phyloP scores from a whole-genome alignment of 1,140 invertebrate genomes.

The Drosophila sp. region DNA sequence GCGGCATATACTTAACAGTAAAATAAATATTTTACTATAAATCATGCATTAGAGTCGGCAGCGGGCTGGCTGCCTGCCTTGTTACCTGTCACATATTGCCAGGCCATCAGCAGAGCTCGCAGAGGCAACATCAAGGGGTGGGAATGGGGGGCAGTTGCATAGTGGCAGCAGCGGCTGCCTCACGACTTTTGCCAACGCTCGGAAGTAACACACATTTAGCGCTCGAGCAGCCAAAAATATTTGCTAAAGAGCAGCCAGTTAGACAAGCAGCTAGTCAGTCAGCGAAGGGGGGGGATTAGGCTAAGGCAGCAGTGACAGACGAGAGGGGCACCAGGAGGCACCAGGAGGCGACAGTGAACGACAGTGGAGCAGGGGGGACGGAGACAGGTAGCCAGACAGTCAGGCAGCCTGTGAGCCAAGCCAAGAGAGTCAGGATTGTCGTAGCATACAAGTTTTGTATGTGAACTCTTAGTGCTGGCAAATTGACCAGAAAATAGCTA shows the following conservation, averaged over 20 bases:
- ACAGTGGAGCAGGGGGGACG: neutral
- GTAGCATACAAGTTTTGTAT: conserved; percentile 23
- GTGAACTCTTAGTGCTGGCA: conserved; percentile 12
- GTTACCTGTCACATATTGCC: conserved; percentile 70
- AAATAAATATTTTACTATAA: conserved; percentile 84
- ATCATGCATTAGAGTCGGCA: conserved; percentile 78
- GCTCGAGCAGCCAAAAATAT: conserved; percentile 67
- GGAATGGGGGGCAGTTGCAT: neutral
- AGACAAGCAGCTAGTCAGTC: conserved; percentile 43
- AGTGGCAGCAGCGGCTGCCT: conserved; percentile 16
- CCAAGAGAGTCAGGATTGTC: conserved; percentile 48
- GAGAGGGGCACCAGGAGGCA: conserved; percentile 14
- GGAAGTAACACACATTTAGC: conserved; percentile 82
- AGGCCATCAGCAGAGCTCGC: conserved; percentile 50
- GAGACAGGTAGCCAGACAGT: conserved; percentile 29
- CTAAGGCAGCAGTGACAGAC: conserved; percentile 31
- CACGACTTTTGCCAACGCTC: conserved; percentile 70
- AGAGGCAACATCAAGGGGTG: neutral
- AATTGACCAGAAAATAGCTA: conserved; percentile 15
- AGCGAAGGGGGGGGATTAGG: neutral
- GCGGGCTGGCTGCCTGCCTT: conserved; percentile 60
- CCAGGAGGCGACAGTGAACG: neutral
- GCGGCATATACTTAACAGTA: conserved; percentile 79
- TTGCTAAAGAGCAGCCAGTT: conserved; percentile 49
- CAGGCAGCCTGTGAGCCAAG: neutral